These are phyloP conservation scores for Atopsyche davidsoni DNA, from an alignment of 1,140 invertebrate genomes.

Conservation along the genomic window DNA sequence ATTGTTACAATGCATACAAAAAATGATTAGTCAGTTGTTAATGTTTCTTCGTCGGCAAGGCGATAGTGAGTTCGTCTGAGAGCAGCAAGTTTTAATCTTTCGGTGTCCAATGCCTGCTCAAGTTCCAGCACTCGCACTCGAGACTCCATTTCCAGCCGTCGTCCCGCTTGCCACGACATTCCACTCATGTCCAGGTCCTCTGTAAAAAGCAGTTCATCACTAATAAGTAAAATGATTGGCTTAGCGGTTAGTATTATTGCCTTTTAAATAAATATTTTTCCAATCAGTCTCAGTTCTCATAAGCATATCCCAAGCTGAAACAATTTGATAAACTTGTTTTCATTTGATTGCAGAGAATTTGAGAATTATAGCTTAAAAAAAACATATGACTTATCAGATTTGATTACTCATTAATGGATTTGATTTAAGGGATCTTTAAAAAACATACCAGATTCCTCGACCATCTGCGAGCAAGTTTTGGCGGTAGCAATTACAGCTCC, in stretches of 20 bases:
- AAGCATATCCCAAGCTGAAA: slow-evolving; percentile 3
- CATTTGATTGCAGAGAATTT: too few relatives aligned
- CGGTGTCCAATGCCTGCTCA: slow-evolving; percentile 83
- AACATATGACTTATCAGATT: too few relatives aligned
- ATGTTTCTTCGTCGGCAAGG: slow-evolving; percentile 55
- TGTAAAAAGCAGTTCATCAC: too few relatives aligned
- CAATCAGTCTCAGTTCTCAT: too few relatives aligned
- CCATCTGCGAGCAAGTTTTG: slow-evolving; percentile 77
- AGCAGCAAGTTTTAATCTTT: slow-evolving; percentile 74
- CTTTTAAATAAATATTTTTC: too few relatives aligned
- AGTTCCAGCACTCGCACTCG: slow-evolving; percentile 89
- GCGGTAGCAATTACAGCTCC: slow-evolving; percentile 89
- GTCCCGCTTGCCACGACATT: slow-evolving; percentile 88
- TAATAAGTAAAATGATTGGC: too few relatives aligned
- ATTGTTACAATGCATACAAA: too few relatives aligned
- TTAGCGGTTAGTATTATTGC: too few relatives aligned
- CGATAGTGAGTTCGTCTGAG: slow-evolving; percentile 91
- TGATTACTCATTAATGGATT: too few relatives aligned
- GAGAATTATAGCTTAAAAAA: too few relatives aligned
- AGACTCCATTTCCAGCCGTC: slow-evolving; percentile 92
- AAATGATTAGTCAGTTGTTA: neutral
- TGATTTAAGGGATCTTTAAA: too few relatives aligned
- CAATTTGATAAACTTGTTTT: too few relatives aligned
- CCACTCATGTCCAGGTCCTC: slow-evolving; percentile 86
- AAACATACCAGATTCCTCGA: slow-evolving; percentile 64